Conservation (phyloP, 2,888 invertebrate genomes). For the Geophilus truncorum region DNA sequence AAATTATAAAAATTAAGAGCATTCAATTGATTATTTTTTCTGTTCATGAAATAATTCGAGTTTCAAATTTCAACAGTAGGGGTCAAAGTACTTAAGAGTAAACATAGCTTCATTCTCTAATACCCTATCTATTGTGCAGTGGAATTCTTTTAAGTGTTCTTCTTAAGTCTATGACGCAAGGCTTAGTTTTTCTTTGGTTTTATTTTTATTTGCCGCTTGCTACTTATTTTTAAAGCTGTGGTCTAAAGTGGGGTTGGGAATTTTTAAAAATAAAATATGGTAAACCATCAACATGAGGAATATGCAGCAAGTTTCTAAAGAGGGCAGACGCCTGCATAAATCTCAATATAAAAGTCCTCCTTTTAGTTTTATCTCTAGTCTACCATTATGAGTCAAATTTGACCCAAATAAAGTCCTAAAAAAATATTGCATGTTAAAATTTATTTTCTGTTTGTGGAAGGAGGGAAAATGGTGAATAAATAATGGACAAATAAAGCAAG, state of each 20-base stretch:
- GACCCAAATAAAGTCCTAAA: background rate
- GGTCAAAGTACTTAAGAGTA: too few species aligned
- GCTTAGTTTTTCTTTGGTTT: background rate
- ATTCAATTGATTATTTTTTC: too few species aligned
- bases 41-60: too few species aligned
- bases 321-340: background rate
- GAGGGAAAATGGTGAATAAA: too few species aligned
- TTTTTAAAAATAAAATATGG: background rate
- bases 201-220: background rate
- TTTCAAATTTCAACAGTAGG: too few species aligned
- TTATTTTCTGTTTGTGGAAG: background rate
- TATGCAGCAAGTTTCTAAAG: background rate
- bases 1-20: too few species aligned
- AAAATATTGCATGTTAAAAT: background rate
- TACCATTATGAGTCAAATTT: background rate
- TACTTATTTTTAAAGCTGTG: background rate
- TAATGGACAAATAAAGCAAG: too few species aligned
- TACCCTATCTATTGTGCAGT: too few species aligned
- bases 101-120: too few species aligned
- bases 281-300: background rate
- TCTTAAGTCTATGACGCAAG: background rate
- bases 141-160: background rate
- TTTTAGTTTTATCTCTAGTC: background rate
- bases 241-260: too few species aligned
- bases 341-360: background rate